Evolutionary conservation across 1,140 invertebrate species (phyloP).

Genomic region (fruit fly (Drosophila melanogaster)): Release_6_plus_ISO1_MT NC_004354.4:12081001-12081500

Average conservation of each 20-base stretch:
- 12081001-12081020: no score
- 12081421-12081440: constrained; percentile 8
- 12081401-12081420: neutral
- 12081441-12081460: constrained; percentile 37
- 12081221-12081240: constrained; percentile 48
- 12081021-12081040: constrained; percentile 2
- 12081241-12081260: constrained; percentile 75
- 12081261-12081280: constrained; percentile 15
- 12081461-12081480: constrained; percentile 59
- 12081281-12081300: constrained; percentile 27
- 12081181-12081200: constrained; percentile 26
- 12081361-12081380: constrained; percentile 53
- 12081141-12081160: constrained; percentile 14
- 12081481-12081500: constrained; percentile 35
- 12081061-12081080: constrained; percentile 15
- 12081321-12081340: constrained; percentile 62
- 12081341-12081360: constrained; percentile 72
- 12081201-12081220: constrained; percentile 25
- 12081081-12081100: constrained; percentile 27
- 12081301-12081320: constrained; percentile 13
- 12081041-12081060: neutral
- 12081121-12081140: constrained; percentile 68
- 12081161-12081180: constrained; percentile 67
- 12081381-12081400: constrained; percentile 24
- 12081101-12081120: constrained; percentile 64